A percentile compares a stretch with the other conserved stretches of the same genome.
phyloP scores from a whole-genome alignment of 2,797 vertebrate genomes.

The Pagetopsis macropterus region DNA sequence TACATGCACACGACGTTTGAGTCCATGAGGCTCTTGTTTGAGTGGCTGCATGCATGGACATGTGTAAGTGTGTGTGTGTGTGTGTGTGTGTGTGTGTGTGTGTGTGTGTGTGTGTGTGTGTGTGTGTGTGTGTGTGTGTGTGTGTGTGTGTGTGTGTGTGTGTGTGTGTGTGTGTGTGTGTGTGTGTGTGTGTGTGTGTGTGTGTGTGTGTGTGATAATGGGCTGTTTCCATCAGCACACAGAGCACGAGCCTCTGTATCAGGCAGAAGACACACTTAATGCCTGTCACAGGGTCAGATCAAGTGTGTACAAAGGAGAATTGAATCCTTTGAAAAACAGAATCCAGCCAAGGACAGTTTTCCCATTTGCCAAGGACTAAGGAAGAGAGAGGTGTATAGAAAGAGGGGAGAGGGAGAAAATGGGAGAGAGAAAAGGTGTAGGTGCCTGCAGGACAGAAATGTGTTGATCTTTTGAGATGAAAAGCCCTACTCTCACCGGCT shows the following conservation, averaged over 20 bases:
- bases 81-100: background rate
- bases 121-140: conserved; percentile 14
- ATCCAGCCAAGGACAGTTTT: conserved; percentile 83
- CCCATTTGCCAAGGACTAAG: conserved; percentile 77
- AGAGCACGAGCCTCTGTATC: conserved; percentile 69
- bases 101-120: conserved; percentile 1
- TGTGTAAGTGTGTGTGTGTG: conserved; percentile 17
- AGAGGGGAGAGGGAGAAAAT: conserved; percentile 60
- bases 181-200: conserved; percentile 13
- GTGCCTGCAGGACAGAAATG: conserved; percentile 72
- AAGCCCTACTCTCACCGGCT: conserved; percentile 65
- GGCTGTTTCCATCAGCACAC: conserved; percentile 74
- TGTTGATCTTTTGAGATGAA: conserved; percentile 79
- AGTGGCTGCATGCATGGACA: conserved; percentile 29
- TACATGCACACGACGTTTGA: conserved; percentile 16
- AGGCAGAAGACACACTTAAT: conserved; percentile 84
- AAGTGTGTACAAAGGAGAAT: conserved; percentile 92
- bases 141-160: conserved; percentile 25
- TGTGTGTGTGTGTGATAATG: conserved; percentile 51
- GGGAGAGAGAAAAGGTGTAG: conserved; percentile 64
- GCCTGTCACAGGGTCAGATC: conserved; percentile 87
- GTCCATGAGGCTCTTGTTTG: conserved; percentile 1
- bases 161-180: conserved; percentile 1
- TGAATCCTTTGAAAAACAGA: conserved; percentile 84
- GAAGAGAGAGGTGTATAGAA: conserved; percentile 67